Evolutionary conservation across 2,888 invertebrate species (phyloP), one percentile per base, ranked within the genome.

Genomic region (Mythimna albipuncta): DNA sequence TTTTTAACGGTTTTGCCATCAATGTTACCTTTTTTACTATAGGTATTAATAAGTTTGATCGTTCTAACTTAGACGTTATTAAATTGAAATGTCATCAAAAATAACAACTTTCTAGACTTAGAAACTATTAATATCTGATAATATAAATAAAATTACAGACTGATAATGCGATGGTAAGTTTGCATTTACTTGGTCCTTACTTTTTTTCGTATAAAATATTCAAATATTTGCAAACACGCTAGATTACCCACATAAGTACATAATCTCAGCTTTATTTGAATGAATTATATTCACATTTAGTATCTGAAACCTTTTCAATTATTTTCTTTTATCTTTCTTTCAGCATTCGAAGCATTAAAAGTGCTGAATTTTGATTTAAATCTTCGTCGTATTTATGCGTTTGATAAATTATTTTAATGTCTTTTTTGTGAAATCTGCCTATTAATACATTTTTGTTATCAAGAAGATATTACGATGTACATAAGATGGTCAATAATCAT

Each of bases 251-350:
- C 55, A 58, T 59, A 61, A 44, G 11, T 44, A 44, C 13, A 13
- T 44, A 52, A 32, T 44, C 19, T 65, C 32, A 19, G 11, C 10
- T 63, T 63, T 57, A 50, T 78, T 55, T 32, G 16, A 75, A 58
- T 58, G 47, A 64, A 69, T 68, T 52, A 68, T 63, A 44, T 21
- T 41, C 61, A 62, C 38, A 74, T 69, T 26, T 63, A 35, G 76
- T 59, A 44, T 52, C 21, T 47, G 16, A 55, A 52, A 38, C 21
- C 2, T 52, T 63, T 74, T 54, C 47, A 63, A 66, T 66, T 47
- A 47, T 47, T 16, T 47, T 47, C 47, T 47, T 47, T 47, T 47
- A 47, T 47, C 47, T 6, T 47, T 62, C 9, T 54, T 77, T 55
- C 32, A 35, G 13, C 58, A 72, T 64, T 55, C 10, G 11, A 77